phyloP scores from a whole-genome alignment of 2,888 invertebrate species.

The Hirtodrosophila histrioides region DNA sequence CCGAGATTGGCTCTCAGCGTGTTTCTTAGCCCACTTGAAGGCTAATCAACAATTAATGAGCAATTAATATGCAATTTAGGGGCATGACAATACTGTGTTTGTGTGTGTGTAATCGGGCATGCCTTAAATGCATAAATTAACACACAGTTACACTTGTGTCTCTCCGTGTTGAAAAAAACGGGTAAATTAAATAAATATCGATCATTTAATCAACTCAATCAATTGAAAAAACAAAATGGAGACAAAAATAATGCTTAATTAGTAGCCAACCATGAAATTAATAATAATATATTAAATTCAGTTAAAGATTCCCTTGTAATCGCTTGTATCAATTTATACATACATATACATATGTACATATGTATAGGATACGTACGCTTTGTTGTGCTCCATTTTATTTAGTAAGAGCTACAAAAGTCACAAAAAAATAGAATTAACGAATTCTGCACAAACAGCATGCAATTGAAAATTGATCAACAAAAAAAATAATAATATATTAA shows the following conservation, averaged over 20 bases:
- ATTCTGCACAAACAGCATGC: background rate
- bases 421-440: background rate
- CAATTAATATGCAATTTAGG: conserved; percentile 76
- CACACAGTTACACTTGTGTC: conserved; percentile 3
- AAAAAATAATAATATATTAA: conserved; percentile 1
- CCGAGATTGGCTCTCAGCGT: conserved; percentile 41
- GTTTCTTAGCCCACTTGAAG: conserved; percentile 43
- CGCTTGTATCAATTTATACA: conserved; percentile 5
- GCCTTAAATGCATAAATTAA: conserved; percentile 65
- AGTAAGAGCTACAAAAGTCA: background rate
- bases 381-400: background rate
- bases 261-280: conserved; percentile 3
- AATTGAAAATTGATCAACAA: background rate
- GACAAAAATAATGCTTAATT: conserved; percentile 1
- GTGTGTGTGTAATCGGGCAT: conserved; percentile 43
- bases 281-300: conserved; percentile 10
- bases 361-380: background rate
- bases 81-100: conserved; percentile 26
- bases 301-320: background rate
- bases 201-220: conserved; percentile 15
- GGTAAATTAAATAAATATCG: conserved; percentile 16
- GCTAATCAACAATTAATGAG: conserved; percentile 77
- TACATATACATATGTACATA: background rate
- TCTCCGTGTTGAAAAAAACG: conserved; percentile 14
- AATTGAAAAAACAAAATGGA: conserved; percentile 14